Conservation (phyloP, 2,797 vertebrate genomes). For the Platyrinchus mystaceus region DNA sequence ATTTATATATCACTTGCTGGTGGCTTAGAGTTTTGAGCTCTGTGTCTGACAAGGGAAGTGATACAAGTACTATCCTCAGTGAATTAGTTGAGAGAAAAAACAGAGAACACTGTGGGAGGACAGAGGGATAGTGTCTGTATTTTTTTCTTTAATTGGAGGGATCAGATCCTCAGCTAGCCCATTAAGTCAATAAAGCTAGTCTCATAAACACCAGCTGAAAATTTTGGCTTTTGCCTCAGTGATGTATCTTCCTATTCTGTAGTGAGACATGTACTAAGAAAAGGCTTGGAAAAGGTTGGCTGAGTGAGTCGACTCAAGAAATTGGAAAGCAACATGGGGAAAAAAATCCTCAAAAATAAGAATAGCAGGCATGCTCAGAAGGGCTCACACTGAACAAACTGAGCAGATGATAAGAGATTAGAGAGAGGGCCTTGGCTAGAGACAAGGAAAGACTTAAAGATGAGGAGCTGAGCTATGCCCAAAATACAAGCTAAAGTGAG, state of each 20-base stretch:
- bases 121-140: not conserved
- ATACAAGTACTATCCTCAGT: not conserved
- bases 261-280: constrained; percentile 31
- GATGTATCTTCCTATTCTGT: constrained; percentile 9
- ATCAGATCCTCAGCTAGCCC: not conserved
- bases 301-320: constrained; percentile 29
- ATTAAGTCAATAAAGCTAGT: constrained; percentile 1
- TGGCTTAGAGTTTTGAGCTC: not conserved
- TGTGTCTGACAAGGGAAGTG: not conserved
- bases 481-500: constrained; percentile 6
- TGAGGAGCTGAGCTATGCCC: not conserved
- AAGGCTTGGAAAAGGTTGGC: constrained; percentile 51
- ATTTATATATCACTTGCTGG: not conserved
- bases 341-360: constrained; percentile 16
- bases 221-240: constrained; percentile 27
- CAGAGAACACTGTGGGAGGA: not conserved
- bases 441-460: constrained; percentile 3
- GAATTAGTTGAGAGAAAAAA: not conserved
- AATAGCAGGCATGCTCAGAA: constrained; percentile 9
- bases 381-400: not conserved
- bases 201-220: constrained; percentile 43
- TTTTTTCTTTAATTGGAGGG: not conserved
- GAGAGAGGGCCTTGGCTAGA: constrained; percentile 5
- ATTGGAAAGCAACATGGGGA: not conserved
- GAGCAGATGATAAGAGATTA: constrained; percentile 29